Conservation (phyloP, 2,888 invertebrate species). For the Odontocerum albicorne region DNA sequence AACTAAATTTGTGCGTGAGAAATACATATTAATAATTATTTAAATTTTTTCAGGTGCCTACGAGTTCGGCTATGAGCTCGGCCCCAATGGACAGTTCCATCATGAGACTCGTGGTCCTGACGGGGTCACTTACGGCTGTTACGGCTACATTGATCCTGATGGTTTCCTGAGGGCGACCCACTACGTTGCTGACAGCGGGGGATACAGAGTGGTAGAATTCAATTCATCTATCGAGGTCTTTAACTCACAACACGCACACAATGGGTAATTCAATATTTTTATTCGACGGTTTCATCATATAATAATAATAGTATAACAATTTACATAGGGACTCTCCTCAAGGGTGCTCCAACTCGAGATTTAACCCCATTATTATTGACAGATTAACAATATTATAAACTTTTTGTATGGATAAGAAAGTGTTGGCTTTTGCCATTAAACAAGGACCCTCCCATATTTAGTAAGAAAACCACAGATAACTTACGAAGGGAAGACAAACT, state of each 20-base stretch:
- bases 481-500: no score
- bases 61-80: slow-evolving; percentile 77
- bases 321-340: no score
- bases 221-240: slow-evolving; percentile 69
- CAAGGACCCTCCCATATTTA: no score
- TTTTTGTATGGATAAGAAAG: no score
- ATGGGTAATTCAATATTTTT: slow-evolving; percentile 30
- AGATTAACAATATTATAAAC: no score
- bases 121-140: slow-evolving; percentile 79
- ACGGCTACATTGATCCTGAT: slow-evolving; percentile 73
- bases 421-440: no score
- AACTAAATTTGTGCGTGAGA: no score
- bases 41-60: slow-evolving; percentile 60
- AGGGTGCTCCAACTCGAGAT: no score
- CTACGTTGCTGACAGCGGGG: slow-evolving; percentile 77
- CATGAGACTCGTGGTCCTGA: slow-evolving; percentile 76
- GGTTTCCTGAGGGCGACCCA: slow-evolving; percentile 68
- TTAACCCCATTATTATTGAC: no score
- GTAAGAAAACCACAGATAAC: no score
- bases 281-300: neutral
- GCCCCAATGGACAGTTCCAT: slow-evolving; percentile 75
- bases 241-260: slow-evolving; percentile 48
- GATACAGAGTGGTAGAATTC: slow-evolving; percentile 73
- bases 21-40: neutral
- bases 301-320: no score